Percentiles rank a stretch among this genome's conserved stretches.
These are phyloP conservation scores for Apis laboriosa DNA, from an alignment of 1,140 invertebrate genomes.

Conservation along the genomic window DNA sequence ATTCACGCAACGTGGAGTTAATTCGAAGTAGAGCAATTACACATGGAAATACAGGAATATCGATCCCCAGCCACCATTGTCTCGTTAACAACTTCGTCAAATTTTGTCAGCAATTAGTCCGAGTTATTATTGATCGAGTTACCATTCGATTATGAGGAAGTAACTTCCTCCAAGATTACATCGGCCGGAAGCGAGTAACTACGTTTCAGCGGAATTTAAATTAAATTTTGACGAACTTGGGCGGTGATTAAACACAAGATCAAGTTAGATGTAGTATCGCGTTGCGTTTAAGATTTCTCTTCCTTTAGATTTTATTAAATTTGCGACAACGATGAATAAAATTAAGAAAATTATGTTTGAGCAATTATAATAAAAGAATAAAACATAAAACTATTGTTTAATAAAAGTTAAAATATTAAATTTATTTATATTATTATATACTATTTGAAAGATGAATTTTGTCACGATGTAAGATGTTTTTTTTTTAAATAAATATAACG, in stretches of 20 bases:
- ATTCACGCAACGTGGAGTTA: conserved; percentile 9
- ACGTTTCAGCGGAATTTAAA: not conserved
- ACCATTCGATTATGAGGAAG: conserved; percentile 8
- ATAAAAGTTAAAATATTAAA: no score
- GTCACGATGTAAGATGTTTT: no score
- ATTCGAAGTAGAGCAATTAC: conserved; percentile 25
- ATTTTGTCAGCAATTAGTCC: conserved; percentile 44
- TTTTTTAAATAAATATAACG: no score
- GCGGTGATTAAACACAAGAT: not conserved
- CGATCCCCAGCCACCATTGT: conserved; percentile 20
- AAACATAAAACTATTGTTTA: no score
- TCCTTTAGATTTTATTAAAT: no score
- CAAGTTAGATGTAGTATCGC: not conserved
- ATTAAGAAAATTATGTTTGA: no score
- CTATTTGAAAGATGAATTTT: no score
- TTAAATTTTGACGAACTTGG: conserved; percentile 10
- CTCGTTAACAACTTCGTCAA: not conserved
- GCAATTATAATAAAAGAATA: no score
- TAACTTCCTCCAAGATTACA: conserved; percentile 12
- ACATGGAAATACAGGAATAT: conserved; percentile 31
- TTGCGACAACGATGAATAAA: not conserved
- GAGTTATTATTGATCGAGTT: not conserved
- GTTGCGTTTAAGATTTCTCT: not conserved
- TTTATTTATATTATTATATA: no score
- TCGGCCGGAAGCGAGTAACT: conserved; percentile 8